These are phyloP conservation scores for Lytechinus pictus DNA, from an alignment of 35 echinoderm and acorn worm species.

Conservation along the genomic window DNA sequence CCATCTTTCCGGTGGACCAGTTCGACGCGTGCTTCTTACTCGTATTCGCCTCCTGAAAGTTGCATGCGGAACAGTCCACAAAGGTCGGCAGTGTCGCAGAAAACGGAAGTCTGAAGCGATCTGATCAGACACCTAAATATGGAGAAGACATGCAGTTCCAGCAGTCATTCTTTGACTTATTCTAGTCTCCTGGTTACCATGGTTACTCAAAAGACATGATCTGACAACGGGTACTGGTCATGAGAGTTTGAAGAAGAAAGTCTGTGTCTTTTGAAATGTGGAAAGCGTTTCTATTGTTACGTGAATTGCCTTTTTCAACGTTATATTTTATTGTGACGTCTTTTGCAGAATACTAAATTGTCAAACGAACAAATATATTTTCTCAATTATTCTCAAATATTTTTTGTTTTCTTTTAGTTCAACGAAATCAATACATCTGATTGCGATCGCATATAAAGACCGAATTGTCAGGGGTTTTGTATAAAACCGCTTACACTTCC, in stretches of 20 bases:
- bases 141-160: neutral
- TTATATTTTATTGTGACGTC: no score
- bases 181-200: neutral
- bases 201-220: neutral
- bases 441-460: no score
- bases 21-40: constrained; percentile 20
- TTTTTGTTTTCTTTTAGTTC: no score
- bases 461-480: neutral
- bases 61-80: constrained; percentile 2
- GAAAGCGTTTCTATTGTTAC: no score
- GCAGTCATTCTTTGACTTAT: neutral
- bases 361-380: neutral
- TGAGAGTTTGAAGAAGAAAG: no score
- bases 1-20: constrained; percentile 30
- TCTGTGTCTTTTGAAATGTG: no score
- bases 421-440: neutral
- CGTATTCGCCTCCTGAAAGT: constrained; percentile 6
- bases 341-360: neutral
- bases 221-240: neutral
- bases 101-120: constrained; percentile 7
- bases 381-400: no score
- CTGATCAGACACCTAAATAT: neutral
- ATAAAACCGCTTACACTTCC: neutral
- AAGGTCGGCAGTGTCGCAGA: neutral
- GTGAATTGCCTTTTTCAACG: no score